phyloP scores from a whole-genome alignment of 2,888 invertebrate genomes.

The Furcula furcula region DNA sequence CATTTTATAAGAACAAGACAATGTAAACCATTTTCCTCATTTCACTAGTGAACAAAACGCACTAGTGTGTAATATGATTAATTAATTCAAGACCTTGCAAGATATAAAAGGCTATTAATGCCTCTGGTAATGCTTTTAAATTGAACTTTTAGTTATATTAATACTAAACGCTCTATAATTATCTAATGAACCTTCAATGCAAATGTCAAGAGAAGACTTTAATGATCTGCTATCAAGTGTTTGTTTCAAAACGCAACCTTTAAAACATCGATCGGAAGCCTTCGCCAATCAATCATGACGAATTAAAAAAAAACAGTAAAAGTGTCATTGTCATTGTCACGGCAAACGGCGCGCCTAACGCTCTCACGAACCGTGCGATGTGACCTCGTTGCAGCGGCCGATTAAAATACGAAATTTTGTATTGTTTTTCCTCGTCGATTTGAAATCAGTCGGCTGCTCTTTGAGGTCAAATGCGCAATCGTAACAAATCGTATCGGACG shows the following conservation, averaged over 20 bases:
- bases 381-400: constrained; percentile 39
- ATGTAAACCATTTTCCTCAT: not conserved
- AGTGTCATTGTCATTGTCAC: constrained; percentile 55
- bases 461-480: constrained; percentile 53
- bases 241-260: constrained; percentile 14
- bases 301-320: constrained; percentile 31
- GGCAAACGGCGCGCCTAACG: constrained; percentile 24
- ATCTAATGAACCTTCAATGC: constrained; percentile 13
- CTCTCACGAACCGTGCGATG: constrained; percentile 24
- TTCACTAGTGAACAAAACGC: not conserved
- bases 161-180: constrained; percentile 3
- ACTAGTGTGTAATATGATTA: not conserved
- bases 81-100: not conserved
- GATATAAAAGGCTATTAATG: not conserved
- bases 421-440: constrained; percentile 57
- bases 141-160: not conserved
- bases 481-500: constrained; percentile 36
- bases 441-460: constrained; percentile 42
- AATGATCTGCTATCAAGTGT: constrained; percentile 4
- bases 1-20: no score
- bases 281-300: constrained; percentile 25
- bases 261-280: constrained; percentile 23
- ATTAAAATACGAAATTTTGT: constrained; percentile 42
- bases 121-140: not conserved
- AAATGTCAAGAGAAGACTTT: constrained; percentile 24